These are phyloP conservation scores for Acrossocheilus fasciatus DNA, from an alignment of 2,797 vertebrate species.

Conservation along the genomic window DNA sequence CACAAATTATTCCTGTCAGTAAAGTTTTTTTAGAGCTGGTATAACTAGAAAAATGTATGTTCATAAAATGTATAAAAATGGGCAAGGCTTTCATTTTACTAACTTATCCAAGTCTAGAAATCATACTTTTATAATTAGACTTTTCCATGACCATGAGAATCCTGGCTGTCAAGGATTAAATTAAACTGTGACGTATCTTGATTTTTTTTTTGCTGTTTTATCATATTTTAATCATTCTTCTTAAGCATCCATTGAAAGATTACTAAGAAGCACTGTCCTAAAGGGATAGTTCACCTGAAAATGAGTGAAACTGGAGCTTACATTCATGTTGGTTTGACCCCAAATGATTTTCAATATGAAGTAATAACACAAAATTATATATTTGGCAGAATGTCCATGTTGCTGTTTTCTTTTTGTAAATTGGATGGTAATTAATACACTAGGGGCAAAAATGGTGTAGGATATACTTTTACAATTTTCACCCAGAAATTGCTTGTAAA, in stretches of 20 bases:
- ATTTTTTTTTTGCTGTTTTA: not conserved
- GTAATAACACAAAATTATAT: not conserved
- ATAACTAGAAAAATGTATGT: not conserved
- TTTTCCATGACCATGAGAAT: not conserved
- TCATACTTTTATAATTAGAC: not conserved
- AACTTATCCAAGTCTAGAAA: not conserved
- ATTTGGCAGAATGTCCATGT: not conserved
- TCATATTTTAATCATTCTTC: not conserved
- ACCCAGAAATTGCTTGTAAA: not conserved
- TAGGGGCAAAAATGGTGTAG: not conserved
- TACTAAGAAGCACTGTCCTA: not conserved
- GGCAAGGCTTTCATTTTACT: not conserved
- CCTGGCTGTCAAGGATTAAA: not conserved
- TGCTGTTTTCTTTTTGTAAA: not conserved
- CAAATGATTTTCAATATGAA: not conserved
- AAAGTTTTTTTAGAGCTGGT: not conserved
- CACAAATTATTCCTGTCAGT: not conserved
- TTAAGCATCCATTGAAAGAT: not conserved
- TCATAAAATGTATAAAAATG: slow-evolving; percentile 1
- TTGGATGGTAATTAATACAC: not conserved
- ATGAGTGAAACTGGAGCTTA: not conserved
- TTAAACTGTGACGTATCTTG: not conserved
- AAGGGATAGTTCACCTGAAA: not conserved
- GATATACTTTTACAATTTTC: not conserved
- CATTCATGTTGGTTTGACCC: not conserved